Percentiles rank a stretch among this genome's conserved stretches.
Evolutionary conservation across 2,888 invertebrate species (phyloP).

Genomic region (Drosophila kuntzei): DNA sequence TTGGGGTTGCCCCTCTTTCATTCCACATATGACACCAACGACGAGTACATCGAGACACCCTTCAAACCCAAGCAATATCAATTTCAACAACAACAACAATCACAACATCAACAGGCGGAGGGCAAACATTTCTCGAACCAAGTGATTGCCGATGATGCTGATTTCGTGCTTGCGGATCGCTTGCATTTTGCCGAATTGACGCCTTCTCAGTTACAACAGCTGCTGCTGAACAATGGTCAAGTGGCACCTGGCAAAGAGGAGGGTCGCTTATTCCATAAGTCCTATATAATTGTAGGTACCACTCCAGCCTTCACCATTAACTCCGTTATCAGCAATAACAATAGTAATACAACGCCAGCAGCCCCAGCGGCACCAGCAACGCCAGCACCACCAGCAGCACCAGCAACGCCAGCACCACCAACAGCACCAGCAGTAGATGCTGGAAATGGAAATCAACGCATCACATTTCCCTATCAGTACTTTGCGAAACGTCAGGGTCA

Average conservation of each 20-base stretch:
- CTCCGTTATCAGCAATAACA: background rate
- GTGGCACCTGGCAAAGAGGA: background rate
- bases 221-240: conserved; percentile 14
- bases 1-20: conserved; percentile 33
- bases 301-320: background rate
- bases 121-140: background rate
- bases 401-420: background rate
- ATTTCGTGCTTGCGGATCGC: background rate
- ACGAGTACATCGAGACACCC: conserved; percentile 41
- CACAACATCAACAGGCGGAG: background rate
- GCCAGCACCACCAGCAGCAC: background rate
- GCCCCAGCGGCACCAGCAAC: background rate
- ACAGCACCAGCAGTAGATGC: background rate
- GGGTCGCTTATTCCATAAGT: conserved; percentile 4
- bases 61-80: background rate
- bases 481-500: conserved; percentile 46
- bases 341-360: no score
- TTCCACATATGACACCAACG: conserved; percentile 35
- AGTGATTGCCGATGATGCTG: background rate
- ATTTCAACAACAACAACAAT: conserved; percentile 3
- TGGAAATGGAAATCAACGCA: background rate
- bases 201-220: conserved; percentile 8
- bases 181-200: conserved; percentile 5
- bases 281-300: background rate
- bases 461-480: conserved; percentile 28